Evolutionary conservation across 2,888 invertebrate genomes (phyloP).

Genomic region (Mythimna lalbum): DNA sequence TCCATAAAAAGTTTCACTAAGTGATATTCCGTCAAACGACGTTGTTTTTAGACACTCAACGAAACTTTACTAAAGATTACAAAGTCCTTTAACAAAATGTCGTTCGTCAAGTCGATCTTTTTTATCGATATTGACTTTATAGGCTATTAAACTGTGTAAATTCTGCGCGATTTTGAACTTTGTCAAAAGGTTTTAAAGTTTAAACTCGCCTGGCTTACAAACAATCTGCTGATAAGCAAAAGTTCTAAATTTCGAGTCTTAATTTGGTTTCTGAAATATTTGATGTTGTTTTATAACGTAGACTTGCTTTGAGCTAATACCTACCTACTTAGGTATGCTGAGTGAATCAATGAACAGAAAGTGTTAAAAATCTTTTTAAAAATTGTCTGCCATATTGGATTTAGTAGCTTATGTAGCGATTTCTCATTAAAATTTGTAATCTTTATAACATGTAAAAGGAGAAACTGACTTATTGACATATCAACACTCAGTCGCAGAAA

Average conservation of each 20-base stretch:
- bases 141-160: constrained; percentile 15
- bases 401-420: too few species aligned
- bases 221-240: constrained; percentile 8
- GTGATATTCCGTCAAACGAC: constrained; percentile 7
- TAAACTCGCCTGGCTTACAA: not conserved
- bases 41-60: constrained; percentile 15
- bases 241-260: constrained; percentile 17
- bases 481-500: too few species aligned
- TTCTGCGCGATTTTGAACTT: constrained; percentile 18
- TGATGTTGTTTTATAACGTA: constrained; percentile 14
- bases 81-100: constrained; percentile 34
- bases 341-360: not conserved
- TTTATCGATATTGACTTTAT: constrained; percentile 37
- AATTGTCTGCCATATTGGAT: too few species aligned
- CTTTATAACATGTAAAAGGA: too few species aligned
- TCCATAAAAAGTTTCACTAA: not conserved
- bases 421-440: too few species aligned
- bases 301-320: not conserved
- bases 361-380: too few species aligned
- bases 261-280: constrained; percentile 26
- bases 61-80: constrained; percentile 31
- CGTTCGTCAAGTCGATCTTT: constrained; percentile 21
- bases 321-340: not conserved
- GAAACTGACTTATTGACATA: too few species aligned
- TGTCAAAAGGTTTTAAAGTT: not conserved